Percentiles rank a stretch among this genome's conserved stretches.
Evolutionary conservation across 2,888 invertebrate species (phyloP).

Genomic region (Amblyjoppa fuscipennis): DNA sequence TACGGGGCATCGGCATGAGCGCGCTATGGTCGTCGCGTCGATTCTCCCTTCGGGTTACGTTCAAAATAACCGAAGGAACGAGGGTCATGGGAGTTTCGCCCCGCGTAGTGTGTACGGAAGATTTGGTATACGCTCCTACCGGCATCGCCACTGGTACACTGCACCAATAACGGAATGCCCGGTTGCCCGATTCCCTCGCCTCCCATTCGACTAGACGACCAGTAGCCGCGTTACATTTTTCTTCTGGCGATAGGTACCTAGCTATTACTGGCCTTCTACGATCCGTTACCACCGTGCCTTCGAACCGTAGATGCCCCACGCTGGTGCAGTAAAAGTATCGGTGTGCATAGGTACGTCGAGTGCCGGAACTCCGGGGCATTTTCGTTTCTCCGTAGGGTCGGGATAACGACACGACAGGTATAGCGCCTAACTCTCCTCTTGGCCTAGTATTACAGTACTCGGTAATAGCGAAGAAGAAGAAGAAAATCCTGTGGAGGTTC

Average conservation of each 20-base stretch:
- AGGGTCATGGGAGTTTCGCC: constrained; percentile 17
- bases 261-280: constrained; percentile 58
- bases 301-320: constrained; percentile 42
- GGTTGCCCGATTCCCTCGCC: constrained; percentile 50
- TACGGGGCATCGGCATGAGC: constrained; percentile 32
- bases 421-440: constrained; percentile 23
- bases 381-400: constrained; percentile 26
- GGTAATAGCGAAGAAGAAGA: constrained; percentile 16
- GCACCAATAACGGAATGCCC: constrained; percentile 38
- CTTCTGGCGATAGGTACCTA: constrained; percentile 38
- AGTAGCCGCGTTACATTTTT: constrained; percentile 51
- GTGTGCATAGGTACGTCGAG: constrained; percentile 24
- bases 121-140: constrained; percentile 10
- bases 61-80: constrained; percentile 11
- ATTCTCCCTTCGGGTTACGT: constrained; percentile 23
- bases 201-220: constrained; percentile 43
- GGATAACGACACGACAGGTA: constrained; percentile 62
- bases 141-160: not conserved
- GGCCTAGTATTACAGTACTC: not conserved
- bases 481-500: not conserved
- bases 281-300: constrained; percentile 38
- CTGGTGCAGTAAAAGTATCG: constrained; percentile 54
- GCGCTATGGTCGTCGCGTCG: constrained; percentile 23
- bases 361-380: constrained; percentile 28
- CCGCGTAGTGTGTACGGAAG: constrained; percentile 12